A percentile compares a stretch with the other conserved stretches of the same genome.
These are phyloP conservation scores for Lipophrys pholis DNA, from an alignment of 2,113 vertebrate species.

Conservation along the genomic window DNA sequence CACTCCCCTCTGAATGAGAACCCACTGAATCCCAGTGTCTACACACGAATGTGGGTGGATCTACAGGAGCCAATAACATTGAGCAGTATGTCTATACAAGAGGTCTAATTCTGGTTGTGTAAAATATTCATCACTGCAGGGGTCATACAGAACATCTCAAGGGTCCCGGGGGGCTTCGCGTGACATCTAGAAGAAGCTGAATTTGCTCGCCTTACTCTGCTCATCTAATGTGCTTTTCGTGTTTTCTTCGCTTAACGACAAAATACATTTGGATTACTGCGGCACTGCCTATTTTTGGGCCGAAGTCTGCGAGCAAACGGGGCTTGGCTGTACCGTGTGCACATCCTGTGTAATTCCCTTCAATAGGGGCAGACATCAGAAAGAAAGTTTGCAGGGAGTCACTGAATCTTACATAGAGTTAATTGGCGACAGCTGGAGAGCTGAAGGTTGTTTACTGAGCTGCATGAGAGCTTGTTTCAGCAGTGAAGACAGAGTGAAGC, in stretches of 20 bases:
- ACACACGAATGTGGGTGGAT: not conserved
- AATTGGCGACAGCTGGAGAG: constrained; percentile 40
- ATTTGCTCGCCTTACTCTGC: constrained; percentile 30
- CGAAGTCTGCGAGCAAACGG: constrained; percentile 31
- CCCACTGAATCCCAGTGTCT: constrained; percentile 15
- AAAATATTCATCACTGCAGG: constrained; percentile 61
- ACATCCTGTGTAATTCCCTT: constrained; percentile 54
- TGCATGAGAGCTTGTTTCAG: constrained; percentile 40
- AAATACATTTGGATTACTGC: constrained; percentile 44
- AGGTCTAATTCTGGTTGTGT: constrained; percentile 48
- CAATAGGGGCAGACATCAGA: constrained; percentile 41
- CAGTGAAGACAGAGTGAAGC: constrained; percentile 14
- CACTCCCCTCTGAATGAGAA: not conserved
- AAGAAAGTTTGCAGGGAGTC: constrained; percentile 37
- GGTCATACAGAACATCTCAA: constrained; percentile 1
- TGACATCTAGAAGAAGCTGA: constrained; percentile 8
- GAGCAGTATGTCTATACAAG: constrained; percentile 22
- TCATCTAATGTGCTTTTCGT: constrained; percentile 63
- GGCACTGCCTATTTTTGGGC: constrained; percentile 49
- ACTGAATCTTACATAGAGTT: constrained; percentile 44
- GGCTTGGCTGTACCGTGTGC: constrained; percentile 21
- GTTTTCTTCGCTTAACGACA: constrained; percentile 44
- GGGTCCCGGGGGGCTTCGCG: constrained; percentile 14
- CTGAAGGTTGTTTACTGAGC: constrained; percentile 48
- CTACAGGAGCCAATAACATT: constrained; percentile 26